These are phyloP conservation scores for Ptilodon capucinus DNA, from an alignment of 2,888 invertebrate species.

Conservation along the genomic window DNA sequence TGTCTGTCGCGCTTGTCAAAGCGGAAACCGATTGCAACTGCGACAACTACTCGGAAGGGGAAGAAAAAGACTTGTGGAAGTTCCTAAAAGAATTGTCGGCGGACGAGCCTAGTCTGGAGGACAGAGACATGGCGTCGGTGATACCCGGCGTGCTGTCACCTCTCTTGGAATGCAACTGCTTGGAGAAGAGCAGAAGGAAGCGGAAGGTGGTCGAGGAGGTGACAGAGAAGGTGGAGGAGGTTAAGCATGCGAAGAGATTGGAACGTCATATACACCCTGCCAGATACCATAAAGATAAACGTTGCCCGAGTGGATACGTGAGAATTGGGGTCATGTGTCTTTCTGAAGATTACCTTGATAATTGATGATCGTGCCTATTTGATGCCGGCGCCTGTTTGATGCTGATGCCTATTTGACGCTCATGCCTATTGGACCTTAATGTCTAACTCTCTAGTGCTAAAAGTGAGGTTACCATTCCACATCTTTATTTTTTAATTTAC, in stretches of 20 bases:
- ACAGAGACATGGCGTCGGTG: conserved; percentile 18
- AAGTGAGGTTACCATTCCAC: not conserved
- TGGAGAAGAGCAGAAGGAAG: conserved; percentile 34
- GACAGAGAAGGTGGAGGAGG: not conserved
- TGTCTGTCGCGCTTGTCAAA: conserved; percentile 9
- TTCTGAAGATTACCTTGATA: not conserved
- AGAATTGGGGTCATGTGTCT: conserved; percentile 15
- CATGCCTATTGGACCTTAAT: not conserved
- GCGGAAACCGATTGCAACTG: conserved; percentile 25
- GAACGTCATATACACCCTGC: not conserved
- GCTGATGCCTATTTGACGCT: not conserved
- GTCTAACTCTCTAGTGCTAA: not conserved
- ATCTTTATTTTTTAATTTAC: not conserved
- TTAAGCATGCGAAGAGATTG: no score
- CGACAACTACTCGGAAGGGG: not conserved
- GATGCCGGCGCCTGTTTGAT: not conserved
- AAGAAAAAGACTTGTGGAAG: conserved; percentile 14
- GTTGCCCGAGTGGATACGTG: conserved; percentile 10
- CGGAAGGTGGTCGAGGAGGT: conserved; percentile 14
- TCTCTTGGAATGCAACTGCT: conserved; percentile 32
- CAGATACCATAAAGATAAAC: not conserved
- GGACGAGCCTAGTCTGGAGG: conserved; percentile 4
- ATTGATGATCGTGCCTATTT: not conserved
- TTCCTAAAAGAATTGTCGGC: conserved; percentile 27
- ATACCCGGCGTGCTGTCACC: conserved; percentile 36